phyloP scores from a whole-genome alignment of 2,888 invertebrate genomes.

The Pycnomerus fuliginosus region DNA sequence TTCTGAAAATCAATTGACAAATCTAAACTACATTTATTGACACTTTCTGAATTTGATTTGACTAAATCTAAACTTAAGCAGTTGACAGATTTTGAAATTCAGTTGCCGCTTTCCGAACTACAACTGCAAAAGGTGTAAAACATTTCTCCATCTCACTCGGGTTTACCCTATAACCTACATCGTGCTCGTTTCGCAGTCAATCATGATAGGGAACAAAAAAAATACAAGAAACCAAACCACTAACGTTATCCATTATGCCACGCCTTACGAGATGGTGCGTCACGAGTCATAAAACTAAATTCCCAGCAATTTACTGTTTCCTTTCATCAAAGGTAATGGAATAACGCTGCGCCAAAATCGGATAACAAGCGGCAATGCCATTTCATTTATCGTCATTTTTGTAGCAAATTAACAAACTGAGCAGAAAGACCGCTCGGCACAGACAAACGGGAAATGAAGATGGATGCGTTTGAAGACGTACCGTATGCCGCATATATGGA shows the following conservation, averaged over 20 bases:
- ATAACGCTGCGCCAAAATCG: conserved; percentile 32
- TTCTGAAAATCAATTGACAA: no score
- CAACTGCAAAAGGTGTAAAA: no score
- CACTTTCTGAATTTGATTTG: no score
- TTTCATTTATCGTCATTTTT: conserved; percentile 43
- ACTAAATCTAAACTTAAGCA: no score
- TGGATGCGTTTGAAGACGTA: conserved; percentile 35
- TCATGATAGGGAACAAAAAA: conserved; percentile 26
- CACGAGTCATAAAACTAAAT: conserved; percentile 32
- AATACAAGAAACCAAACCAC: conserved; percentile 12
- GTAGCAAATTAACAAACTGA: conserved; percentile 38
- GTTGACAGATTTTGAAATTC: no score
- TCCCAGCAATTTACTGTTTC: conserved; percentile 32
- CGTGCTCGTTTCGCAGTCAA: conserved; percentile 36
- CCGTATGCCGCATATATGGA: conserved; percentile 2
- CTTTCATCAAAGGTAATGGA: conserved; percentile 32
- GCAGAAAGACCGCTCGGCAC: conserved; percentile 28
- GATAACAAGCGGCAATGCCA: conserved; percentile 33
- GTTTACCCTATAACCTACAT: no score
- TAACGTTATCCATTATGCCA: conserved; percentile 10
- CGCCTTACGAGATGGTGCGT: conserved; percentile 22
- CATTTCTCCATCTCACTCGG: no score
- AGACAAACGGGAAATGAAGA: conserved; percentile 43
- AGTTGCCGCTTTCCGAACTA: no score
- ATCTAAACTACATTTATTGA: no score